These are phyloP conservation scores for Lamellibrachia luymesi DNA, from an alignment of 1,140 invertebrate species.

Conservation along the genomic window DNA sequence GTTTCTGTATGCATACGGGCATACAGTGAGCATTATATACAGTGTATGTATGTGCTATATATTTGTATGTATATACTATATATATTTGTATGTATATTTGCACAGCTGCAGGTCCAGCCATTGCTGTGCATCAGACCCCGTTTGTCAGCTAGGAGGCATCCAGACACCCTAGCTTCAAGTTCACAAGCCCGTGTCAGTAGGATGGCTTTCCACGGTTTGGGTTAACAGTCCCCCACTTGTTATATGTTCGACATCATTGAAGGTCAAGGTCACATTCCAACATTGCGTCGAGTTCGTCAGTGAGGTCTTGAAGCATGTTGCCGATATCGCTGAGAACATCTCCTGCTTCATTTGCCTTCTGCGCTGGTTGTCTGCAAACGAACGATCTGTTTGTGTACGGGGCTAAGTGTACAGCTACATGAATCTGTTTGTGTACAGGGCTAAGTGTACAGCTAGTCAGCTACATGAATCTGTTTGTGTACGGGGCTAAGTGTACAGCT, in stretches of 20 bases:
- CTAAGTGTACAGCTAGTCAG: too few species aligned
- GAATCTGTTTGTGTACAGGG: too few species aligned
- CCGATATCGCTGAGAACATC: slow-evolving; percentile 96
- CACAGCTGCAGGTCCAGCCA: neutral
- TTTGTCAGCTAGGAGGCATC: neutral
- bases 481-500: too few species aligned
- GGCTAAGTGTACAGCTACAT: neutral
- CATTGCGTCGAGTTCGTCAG: slow-evolving; percentile 53
- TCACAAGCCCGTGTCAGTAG: neutral
- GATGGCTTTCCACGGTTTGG: neutral
- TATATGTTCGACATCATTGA: neutral
- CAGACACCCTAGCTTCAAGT: neutral
- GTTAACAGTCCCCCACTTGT: too few species aligned
- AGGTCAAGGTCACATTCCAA: slow-evolving; percentile 31
- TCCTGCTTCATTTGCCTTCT: slow-evolving; percentile 65
- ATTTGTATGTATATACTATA: neutral
- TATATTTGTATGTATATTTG: neutral
- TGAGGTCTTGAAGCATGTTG: slow-evolving; percentile 65
- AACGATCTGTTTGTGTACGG: neutral
- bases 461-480: too few species aligned
- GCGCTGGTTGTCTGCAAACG: neutral
- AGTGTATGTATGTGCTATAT: neutral
- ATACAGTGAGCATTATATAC: neutral
- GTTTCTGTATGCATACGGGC: neutral
- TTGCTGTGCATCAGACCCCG: neutral